phyloP scores from a whole-genome alignment of 2,888 invertebrate species.

The Mythimna ferrago region DNA sequence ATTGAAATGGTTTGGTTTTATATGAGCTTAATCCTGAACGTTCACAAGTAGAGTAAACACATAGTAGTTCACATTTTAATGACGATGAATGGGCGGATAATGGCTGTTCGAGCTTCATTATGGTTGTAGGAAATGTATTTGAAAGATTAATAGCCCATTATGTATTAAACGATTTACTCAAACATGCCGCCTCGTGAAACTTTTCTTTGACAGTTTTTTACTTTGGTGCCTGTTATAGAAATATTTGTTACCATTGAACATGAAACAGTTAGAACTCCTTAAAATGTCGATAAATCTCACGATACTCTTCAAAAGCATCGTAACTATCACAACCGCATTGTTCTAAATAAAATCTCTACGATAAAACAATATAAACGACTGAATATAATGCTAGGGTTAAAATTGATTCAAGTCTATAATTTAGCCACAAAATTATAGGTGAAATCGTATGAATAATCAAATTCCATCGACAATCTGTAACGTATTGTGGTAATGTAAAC shows the following conservation, averaged over 20 bases:
- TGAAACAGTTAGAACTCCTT: not conserved
- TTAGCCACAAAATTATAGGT: constrained; percentile 78
- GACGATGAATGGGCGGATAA: constrained; percentile 34
- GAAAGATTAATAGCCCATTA: constrained; percentile 36
- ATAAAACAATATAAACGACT: constrained; percentile 42
- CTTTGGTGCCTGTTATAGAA: not conserved
- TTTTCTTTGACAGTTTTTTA: constrained; percentile 2
- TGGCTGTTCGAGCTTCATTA: constrained; percentile 24
- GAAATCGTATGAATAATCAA: constrained; percentile 78
- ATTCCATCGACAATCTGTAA: constrained; percentile 75
- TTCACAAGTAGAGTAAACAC: constrained; percentile 52
- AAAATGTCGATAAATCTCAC: not conserved
- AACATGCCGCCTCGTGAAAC: constrained; percentile 18
- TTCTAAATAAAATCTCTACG: constrained; percentile 30
- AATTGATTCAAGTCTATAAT: constrained; percentile 75
- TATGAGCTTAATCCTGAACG: constrained; percentile 52
- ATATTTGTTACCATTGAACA: not conserved
- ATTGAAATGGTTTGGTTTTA: constrained; percentile 74
- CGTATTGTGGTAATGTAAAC: constrained; percentile 77
- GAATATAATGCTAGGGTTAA: constrained; percentile 58
- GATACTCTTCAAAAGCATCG: not conserved
- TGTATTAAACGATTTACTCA: constrained; percentile 16
- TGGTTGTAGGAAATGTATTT: constrained; percentile 29
- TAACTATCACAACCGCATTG: constrained; percentile 17
- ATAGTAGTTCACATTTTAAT: constrained; percentile 57